Conservation (phyloP, 2,888 invertebrate genomes). For the Dasypolia templi region DNA sequence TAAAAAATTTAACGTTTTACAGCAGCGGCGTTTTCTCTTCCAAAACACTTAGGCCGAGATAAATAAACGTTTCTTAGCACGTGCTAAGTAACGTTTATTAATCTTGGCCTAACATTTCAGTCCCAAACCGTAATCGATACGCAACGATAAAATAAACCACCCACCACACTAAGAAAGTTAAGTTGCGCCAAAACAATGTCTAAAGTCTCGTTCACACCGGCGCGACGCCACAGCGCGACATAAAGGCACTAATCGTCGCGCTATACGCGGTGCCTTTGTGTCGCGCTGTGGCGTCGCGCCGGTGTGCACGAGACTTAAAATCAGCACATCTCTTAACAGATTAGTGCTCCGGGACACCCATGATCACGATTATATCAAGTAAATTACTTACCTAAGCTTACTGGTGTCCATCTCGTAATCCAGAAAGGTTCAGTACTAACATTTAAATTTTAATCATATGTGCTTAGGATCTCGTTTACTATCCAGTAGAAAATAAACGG, state of each 20-base stretch:
- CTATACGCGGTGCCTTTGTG: no score
- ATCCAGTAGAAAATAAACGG: slow-evolving; percentile 58
- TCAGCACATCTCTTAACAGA: slow-evolving; percentile 30
- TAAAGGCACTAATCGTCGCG: no score
- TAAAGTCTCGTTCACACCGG: no score
- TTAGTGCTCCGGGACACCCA: slow-evolving; percentile 16
- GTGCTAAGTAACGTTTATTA: background rate
- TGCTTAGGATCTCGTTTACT: slow-evolving; percentile 64
- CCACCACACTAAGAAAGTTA: background rate
- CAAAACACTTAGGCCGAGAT: background rate
- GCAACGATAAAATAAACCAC: no score
- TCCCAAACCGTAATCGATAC: no score
- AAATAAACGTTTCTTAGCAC: background rate
- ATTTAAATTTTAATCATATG: slow-evolving; percentile 70
- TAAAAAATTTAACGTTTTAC: no score
- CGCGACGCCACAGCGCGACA: no score
- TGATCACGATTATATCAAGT: slow-evolving; percentile 19
- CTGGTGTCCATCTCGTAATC: slow-evolving; percentile 38
- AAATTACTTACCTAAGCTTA: slow-evolving; percentile 52
- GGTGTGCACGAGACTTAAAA: no score
- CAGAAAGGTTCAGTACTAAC: slow-evolving; percentile 62
- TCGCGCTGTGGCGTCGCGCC: no score
- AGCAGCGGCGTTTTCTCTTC: background rate
- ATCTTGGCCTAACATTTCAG: background rate
- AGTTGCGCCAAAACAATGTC: background rate